phyloP scores from a whole-genome alignment of 1,140 invertebrate species.

The Oryzaephilus surinamensis region DNA sequence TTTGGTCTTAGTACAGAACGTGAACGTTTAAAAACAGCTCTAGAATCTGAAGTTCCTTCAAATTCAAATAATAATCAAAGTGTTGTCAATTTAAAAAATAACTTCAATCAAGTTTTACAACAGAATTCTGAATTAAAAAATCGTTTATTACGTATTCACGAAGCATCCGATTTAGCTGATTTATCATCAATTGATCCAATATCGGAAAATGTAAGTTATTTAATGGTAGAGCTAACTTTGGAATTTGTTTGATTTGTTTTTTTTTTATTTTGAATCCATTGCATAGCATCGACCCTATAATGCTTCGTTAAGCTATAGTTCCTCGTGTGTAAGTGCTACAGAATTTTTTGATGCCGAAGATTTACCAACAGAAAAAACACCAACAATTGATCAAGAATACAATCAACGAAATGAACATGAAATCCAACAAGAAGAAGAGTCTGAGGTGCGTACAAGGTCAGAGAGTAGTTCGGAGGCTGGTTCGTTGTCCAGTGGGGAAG shows the following conservation, averaged over 20 bases:
- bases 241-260: slow-evolving; percentile 1
- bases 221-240: not conserved
- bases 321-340: slow-evolving; percentile 66
- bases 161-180: slow-evolving; percentile 47
- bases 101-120: slow-evolving; percentile 53
- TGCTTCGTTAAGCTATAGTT: slow-evolving; percentile 60
- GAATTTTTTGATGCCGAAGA: slow-evolving; percentile 82
- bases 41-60: slow-evolving; percentile 39
- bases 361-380: slow-evolving; percentile 19
- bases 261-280: slow-evolving; percentile 22
- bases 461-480: slow-evolving; percentile 57
- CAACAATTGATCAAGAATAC: slow-evolving; percentile 4
- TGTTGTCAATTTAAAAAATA: slow-evolving; percentile 44
- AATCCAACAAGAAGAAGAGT: slow-evolving; percentile 17
- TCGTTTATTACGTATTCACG: slow-evolving; percentile 56
- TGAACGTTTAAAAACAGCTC: slow-evolving; percentile 45
- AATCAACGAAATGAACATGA: no score
- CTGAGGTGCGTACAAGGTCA: slow-evolving; percentile 33
- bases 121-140: slow-evolving; percentile 63
- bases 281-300: slow-evolving; percentile 43
- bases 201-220: slow-evolving; percentile 36
- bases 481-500: slow-evolving; percentile 49
- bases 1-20: slow-evolving; percentile 49
- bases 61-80: slow-evolving; percentile 23
- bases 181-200: slow-evolving; percentile 41